Percentiles rank a stretch among this genome's conserved stretches.
These are phyloP conservation scores for Parauchenoglanis punctatus DNA, from an alignment of 2,797 vertebrate genomes.

Conservation along the genomic window DNA sequence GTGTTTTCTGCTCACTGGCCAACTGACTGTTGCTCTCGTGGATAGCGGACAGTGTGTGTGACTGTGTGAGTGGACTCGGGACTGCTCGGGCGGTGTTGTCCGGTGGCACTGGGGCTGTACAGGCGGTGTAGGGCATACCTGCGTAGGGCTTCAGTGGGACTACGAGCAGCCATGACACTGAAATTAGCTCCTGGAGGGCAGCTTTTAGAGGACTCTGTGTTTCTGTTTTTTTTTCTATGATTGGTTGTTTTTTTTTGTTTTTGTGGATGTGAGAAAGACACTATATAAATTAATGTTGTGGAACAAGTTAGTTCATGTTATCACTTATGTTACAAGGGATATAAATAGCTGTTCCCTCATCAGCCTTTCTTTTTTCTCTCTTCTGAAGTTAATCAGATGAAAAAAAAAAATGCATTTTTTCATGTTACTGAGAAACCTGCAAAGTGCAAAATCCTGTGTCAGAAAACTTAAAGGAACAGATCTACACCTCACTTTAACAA, in stretches of 20 bases:
- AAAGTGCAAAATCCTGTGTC: not conserved
- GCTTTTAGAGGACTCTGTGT: not conserved
- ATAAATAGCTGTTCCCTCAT: not conserved
- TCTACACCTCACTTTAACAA: not conserved
- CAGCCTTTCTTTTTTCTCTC: not conserved
- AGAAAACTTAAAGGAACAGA: conserved; percentile 7
- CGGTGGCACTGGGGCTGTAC: not conserved
- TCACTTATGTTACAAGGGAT: not conserved
- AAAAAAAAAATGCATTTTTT: not conserved
- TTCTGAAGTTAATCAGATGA: not conserved
- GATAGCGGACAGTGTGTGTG: not conserved
- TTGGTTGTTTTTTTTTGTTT: no score
- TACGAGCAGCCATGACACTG: not conserved
- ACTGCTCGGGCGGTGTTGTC: not conserved
- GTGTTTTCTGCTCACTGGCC: no score
- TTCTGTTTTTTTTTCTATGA: not conserved
- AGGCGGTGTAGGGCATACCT: no score
- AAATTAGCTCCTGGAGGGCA: not conserved
- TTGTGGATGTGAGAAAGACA: no score
- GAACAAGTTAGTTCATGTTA: not conserved
- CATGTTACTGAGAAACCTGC: not conserved
- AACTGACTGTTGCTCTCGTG: not conserved
- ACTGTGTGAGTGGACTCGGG: not conserved
- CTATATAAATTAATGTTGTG: no score
- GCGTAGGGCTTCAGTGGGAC: no score